These are phyloP conservation scores for Macroramphosus scolopax DNA, from an alignment of 2,797 vertebrate genomes.

Conservation along the genomic window DNA sequence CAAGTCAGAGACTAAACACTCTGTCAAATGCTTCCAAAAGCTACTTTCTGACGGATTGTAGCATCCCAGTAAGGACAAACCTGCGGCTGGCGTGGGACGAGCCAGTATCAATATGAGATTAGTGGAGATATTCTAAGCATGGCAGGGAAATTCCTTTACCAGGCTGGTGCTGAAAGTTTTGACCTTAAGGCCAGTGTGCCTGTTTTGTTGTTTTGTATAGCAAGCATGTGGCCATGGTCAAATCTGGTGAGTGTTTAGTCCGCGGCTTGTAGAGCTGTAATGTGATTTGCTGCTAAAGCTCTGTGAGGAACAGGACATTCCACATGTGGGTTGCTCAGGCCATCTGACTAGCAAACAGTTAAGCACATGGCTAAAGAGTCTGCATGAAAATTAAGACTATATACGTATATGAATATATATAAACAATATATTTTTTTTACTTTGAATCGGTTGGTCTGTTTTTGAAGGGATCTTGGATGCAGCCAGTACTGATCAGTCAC, in stretches of 20 bases:
- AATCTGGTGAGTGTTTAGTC: conserved; percentile 23
- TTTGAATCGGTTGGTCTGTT: conserved; percentile 31
- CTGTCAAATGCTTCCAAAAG: conserved; percentile 26
- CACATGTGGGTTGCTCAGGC: conserved; percentile 80
- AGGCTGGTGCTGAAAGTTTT: conserved; percentile 5
- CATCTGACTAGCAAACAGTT: conserved; percentile 45
- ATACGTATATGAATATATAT: conserved; percentile 34
- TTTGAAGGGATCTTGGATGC: conserved; percentile 41
- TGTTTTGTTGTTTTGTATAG: conserved; percentile 4
- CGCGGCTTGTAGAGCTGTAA: conserved; percentile 30
- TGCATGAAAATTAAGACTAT: conserved; percentile 54
- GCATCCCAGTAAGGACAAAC: too few species aligned
- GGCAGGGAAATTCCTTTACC: conserved; percentile 6
- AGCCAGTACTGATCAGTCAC: conserved; percentile 36
- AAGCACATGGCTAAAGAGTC: conserved; percentile 59
- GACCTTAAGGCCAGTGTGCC: conserved; percentile 17
- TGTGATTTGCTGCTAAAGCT: conserved; percentile 55
- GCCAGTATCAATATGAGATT: conserved; percentile 8
- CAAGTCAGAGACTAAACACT: conserved; percentile 20
- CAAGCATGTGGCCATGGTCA: conserved; percentile 8
- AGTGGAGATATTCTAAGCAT: conserved; percentile 6
- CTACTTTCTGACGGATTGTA: conserved; percentile 7
- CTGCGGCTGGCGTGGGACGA: background rate
- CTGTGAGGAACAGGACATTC: conserved; percentile 93
- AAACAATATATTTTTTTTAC: conserved; percentile 46